Conservation (phyloP, 1,140 invertebrate genomes). For the Trichogramma pretiosum region DNA sequence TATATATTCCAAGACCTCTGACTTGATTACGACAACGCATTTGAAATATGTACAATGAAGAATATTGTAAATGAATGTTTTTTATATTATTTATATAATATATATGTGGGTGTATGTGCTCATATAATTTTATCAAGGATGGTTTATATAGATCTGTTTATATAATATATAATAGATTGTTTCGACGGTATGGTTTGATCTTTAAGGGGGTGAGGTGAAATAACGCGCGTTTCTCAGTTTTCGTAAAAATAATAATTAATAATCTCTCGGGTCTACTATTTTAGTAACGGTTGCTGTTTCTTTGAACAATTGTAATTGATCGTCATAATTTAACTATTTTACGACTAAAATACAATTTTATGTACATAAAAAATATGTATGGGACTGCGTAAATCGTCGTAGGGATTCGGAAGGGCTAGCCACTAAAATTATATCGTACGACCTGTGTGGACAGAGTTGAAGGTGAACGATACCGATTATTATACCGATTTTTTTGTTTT, state of each 20-base stretch:
- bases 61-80: conserved; percentile 28
- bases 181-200: conserved; percentile 17
- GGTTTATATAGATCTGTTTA: conserved; percentile 6
- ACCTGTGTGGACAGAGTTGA: no score
- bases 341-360: background rate
- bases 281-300: no score
- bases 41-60: conserved; percentile 43
- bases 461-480: no score
- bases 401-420: conserved; percentile 17
- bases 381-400: conserved; percentile 23
- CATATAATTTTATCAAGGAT: conserved; percentile 5
- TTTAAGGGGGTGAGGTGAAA: conserved; percentile 17
- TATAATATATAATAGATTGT: conserved; percentile 16
- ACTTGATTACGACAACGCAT: conserved; percentile 23
- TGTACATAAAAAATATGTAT: conserved; percentile 3
- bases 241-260: conserved; percentile 7
- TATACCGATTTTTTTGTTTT: background rate
- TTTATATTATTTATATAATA: conserved; percentile 9
- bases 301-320: no score
- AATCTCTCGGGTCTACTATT: conserved; percentile 14
- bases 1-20: conserved; percentile 16
- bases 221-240: conserved; percentile 19
- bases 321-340: background rate
- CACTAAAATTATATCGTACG: conserved; percentile 46
- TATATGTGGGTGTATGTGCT: conserved; percentile 6